These are phyloP conservation scores for Protobothrops flavoviridis DNA, from an alignment of 2,113 vertebrate species.

Conservation along the genomic window DNA sequence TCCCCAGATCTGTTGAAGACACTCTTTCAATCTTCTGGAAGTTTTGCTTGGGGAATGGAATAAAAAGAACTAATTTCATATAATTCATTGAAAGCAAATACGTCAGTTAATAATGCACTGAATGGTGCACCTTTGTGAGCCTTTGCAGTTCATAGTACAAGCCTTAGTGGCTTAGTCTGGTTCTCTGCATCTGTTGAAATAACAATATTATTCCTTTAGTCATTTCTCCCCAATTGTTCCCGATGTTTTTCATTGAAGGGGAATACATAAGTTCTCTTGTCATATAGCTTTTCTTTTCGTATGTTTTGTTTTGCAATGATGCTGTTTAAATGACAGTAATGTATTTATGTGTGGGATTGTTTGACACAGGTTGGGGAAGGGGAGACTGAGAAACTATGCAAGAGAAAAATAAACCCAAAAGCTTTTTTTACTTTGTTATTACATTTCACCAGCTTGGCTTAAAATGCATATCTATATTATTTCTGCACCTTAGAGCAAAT, in stretches of 20 bases:
- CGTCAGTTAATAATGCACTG: not conserved
- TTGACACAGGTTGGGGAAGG: too few relatives aligned
- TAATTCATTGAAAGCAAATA: not conserved
- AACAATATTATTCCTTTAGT: not conserved
- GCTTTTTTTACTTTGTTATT: not conserved
- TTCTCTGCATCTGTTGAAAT: not conserved
- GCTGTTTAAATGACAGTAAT: not conserved
- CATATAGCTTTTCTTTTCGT: too few relatives aligned
- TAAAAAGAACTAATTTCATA: not conserved
- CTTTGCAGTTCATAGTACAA: not conserved
- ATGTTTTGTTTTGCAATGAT: not conserved
- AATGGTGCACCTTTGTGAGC: too few relatives aligned
- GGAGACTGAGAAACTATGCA: too few relatives aligned
- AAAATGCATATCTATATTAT: not conserved
- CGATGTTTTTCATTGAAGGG: too few relatives aligned
- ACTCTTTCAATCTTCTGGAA: not conserved
- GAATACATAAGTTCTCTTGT: not conserved
- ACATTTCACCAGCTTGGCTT: not conserved
- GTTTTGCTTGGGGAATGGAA: not conserved
- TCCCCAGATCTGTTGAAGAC: not conserved
- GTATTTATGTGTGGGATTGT: not conserved
- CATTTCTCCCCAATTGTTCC: not conserved
- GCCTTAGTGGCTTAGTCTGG: not conserved
- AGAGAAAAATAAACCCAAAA: not conserved
- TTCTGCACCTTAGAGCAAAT: not conserved